phyloP scores from a whole-genome alignment of 1,140 invertebrate species.

The Calliopsis andreniformis region DNA sequence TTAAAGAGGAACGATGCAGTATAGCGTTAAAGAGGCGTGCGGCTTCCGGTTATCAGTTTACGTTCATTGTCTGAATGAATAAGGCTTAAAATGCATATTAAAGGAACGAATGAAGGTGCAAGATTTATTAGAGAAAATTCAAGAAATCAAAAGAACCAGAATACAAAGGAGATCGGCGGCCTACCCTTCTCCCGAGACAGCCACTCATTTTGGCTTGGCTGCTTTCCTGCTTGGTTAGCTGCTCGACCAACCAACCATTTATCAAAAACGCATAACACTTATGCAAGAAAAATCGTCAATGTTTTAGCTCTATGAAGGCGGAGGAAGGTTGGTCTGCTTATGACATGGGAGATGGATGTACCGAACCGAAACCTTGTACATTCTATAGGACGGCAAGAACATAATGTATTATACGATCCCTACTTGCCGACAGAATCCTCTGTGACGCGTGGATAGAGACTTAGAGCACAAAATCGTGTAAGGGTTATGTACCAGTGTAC shows the following conservation, averaged over 20 bases:
- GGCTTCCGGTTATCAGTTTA: constrained; percentile 43
- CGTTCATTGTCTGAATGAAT: constrained; percentile 21
- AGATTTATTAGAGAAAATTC: constrained; percentile 14
- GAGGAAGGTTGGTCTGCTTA: constrained; percentile 63
- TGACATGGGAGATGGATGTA: constrained; percentile 74
- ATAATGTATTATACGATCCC: constrained; percentile 71
- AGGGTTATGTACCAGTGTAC: constrained; percentile 2
- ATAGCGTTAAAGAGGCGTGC: constrained; percentile 32
- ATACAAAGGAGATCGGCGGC: constrained; percentile 6
- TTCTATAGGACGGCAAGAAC: constrained; percentile 65
- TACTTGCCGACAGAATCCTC: constrained; percentile 48
- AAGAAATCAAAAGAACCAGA: constrained; percentile 13
- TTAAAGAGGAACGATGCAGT: constrained; percentile 43
- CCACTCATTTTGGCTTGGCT: neutral
- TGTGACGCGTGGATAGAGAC: constrained; percentile 50
- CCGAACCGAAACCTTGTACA: constrained; percentile 67
- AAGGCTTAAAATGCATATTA: constrained; percentile 27
- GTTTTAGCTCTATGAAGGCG: constrained; percentile 63
- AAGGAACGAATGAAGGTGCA: constrained; percentile 8
- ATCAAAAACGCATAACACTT: constrained; percentile 72
- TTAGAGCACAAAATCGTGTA: constrained; percentile 40
- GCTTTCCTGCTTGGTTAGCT: constrained; percentile 24
- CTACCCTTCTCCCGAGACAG: no score
- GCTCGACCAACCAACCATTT: constrained; percentile 59
- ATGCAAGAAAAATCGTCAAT: constrained; percentile 74